phyloP scores from a whole-genome alignment of 2,113 vertebrate species.

The Piprites chloris region DNA sequence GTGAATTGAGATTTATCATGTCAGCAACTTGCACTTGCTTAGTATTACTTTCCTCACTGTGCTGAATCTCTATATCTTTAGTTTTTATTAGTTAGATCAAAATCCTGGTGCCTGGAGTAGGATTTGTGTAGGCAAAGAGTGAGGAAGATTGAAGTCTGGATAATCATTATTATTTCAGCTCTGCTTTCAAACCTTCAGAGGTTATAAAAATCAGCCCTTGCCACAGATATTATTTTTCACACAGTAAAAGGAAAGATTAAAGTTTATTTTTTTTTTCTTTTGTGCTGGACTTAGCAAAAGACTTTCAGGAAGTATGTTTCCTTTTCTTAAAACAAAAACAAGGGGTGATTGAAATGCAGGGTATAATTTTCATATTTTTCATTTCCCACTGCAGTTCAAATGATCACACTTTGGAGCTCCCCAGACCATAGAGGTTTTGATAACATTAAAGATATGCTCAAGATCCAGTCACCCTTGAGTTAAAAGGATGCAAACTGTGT shows the following conservation, averaged over 20 bases:
- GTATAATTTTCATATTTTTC: slow-evolving; percentile 46
- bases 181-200: slow-evolving; percentile 4
- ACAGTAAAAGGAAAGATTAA: not conserved
- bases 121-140: not conserved
- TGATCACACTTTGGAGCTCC: not conserved
- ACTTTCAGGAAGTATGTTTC: slow-evolving; percentile 52
- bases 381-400: slow-evolving; percentile 23
- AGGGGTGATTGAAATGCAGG: not conserved
- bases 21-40: not conserved
- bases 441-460: slow-evolving; percentile 32
- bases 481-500: slow-evolving; percentile 48
- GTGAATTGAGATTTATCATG: not conserved
- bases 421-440: slow-evolving; percentile 20
- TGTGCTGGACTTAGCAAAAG: not conserved
- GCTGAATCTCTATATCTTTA: not conserved
- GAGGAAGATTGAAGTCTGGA: not conserved
- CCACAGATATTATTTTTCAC: slow-evolving; percentile 39
- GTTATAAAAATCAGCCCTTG: slow-evolving; percentile 16
- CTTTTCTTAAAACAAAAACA: slow-evolving; percentile 41
- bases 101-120: slow-evolving; percentile 2
- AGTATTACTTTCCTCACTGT: not conserved
- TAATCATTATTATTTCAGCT: slow-evolving; percentile 42
- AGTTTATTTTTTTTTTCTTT: not conserved
- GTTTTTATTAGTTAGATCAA: not conserved
- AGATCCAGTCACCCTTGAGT: slow-evolving; percentile 47